Evolutionary conservation across 2,113 vertebrate genomes (phyloP), one percentile per base, ranked within the genome.

Genomic region (Cervus canadensis): DNA sequence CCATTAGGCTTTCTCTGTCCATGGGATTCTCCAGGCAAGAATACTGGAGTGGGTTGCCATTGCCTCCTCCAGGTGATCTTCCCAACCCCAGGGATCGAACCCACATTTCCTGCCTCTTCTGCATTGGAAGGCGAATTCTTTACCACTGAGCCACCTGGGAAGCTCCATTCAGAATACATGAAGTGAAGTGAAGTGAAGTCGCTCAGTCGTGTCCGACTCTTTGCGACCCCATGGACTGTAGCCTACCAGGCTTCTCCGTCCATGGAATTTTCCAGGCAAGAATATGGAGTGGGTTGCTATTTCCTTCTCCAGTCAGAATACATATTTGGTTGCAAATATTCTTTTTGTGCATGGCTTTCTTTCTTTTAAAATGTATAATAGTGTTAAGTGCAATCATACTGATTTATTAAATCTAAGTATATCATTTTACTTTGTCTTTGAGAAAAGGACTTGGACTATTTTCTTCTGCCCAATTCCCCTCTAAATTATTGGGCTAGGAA

Each of bases 311-410:
- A 79, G 59, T 96, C 30, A 92, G 71, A 96, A 45, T 36, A 64
- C 12, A 83, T 89, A 88, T 54, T 91, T 82, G 57, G 50, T 89
- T 93, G 57, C 25, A 95, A 64, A 74, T 93, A 78, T 62, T 91
- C 48, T 93, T 86, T 95, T 33, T 79, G 16, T 83, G 30, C 17
- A 15, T 87, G 16, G 3, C 14, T 94, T 86, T 71, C 23, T 79
- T 88, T 93, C 26, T 94, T 56, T 26, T 57, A 6, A 43, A 59
- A 95, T 7, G 4, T 74, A 94, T 78, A 50, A 36, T 28, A 82
- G 57, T 30, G 40, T 74, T 33, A 67, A 76, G 60, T 71, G n/a
- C 56, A 91, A 81, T 19, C 14, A 25, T 50, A 86, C 25, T 52
- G 76, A 83, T 19, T 88, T 88, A 91, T 62, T 78, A 45, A 76